Evolutionary conservation across 2,888 invertebrate species (phyloP), one percentile per base, ranked within the genome.

Genomic region (Acronicta aceris): DNA sequence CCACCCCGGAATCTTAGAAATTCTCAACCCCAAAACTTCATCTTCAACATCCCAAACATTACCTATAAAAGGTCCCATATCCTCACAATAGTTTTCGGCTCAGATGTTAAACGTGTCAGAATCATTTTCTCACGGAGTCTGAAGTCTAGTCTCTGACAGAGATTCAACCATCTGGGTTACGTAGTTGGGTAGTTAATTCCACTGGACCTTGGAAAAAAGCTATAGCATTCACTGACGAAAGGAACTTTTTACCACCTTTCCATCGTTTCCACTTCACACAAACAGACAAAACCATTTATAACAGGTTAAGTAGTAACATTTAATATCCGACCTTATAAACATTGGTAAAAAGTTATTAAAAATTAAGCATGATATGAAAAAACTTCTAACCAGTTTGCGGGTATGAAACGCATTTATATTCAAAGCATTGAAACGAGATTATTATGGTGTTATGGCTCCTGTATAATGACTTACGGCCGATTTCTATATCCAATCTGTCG

Each of bases 401-500:
- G 7, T 40, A 52, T 10, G 21, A 52, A 55, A 50, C 38, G 15
- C 52, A 15, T 43, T 41, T n/a, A 8, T 36, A 67, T 59, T 54
- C 33, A 58, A 65, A 66, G 38, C 8, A 49, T 45, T 2, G 25
- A n/a, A 25, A 50, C 40, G 40, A 13, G 15, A 71, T 25, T 45
- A 57, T 25, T 17, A 9, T 25, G n/a, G 10, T n/a, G 8, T 47
- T 12, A 27, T 1, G 5, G 49, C 73, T 66, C 25, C 73, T 59
- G 67, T 67, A 40, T 72, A 67, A 71, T 71, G 25, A 25, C 38
- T n/a, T 36, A 36, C 5, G 12, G n/a, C n/a, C n/a, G n/a, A n/a
- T n/a, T n/a, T n/a, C n/a, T n/a, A n/a, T n/a, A n/a, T n/a, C n/a
- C n/a, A n/a, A n/a, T n/a, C n/a, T n/a, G n/a, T n/a, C n/a, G n/a